Evolutionary conservation across 2,888 invertebrate genomes (phyloP).

Genomic region (Lycocerus yunnanus): DNA sequence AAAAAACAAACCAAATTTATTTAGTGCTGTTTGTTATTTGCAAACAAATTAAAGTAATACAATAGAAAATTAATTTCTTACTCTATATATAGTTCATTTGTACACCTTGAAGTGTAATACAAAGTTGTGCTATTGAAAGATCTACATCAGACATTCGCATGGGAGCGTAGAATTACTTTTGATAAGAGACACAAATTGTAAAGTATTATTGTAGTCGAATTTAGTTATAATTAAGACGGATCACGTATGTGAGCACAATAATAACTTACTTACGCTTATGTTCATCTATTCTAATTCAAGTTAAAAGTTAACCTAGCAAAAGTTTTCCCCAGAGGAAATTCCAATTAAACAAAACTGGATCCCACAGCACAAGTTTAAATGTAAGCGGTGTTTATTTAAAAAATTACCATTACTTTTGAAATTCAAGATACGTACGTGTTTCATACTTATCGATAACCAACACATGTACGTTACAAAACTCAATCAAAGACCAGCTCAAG

Average conservation of each 20-base stretch:
- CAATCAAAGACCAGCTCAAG: too few species aligned
- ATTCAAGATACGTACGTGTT: too few species aligned
- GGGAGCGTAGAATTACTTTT: slow-evolving; percentile 24
- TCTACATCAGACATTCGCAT: slow-evolving; percentile 14
- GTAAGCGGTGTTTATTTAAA: background rate
- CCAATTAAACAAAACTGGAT: background rate
- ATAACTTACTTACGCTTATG: background rate
- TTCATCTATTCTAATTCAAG: background rate
- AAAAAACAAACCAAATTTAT: background rate
- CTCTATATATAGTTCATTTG: background rate
- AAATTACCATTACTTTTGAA: background rate
- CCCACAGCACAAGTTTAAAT: background rate
- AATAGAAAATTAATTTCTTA: background rate
- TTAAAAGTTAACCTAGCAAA: background rate
- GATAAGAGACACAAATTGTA: slow-evolving; percentile 22
- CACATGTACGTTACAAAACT: too few species aligned
- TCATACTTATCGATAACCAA: background rate
- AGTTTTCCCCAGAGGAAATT: background rate
- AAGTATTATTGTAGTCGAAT: background rate
- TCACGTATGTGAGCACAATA: background rate
- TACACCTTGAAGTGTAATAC: slow-evolving; percentile 12
- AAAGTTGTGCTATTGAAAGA: slow-evolving; percentile 25
- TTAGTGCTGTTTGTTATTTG: background rate
- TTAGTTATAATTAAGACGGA: background rate
- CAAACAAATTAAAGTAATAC: background rate